These are phyloP conservation scores for Grammomys surdaster DNA, from an alignment of 2,113 vertebrate species.

Conservation along the genomic window DNA sequence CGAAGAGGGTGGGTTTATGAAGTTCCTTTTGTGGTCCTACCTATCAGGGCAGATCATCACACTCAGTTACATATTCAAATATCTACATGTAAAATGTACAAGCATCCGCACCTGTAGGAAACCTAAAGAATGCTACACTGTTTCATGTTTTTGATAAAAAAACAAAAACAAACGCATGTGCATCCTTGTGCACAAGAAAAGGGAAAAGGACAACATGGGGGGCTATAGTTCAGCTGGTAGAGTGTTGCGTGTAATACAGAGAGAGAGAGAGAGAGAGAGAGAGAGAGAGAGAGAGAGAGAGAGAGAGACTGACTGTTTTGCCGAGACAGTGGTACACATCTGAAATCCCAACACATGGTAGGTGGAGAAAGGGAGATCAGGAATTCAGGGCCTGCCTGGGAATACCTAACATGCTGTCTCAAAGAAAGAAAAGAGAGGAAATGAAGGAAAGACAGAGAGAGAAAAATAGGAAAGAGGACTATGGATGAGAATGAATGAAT, in stretches of 20 bases:
- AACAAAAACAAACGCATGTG: not conserved
- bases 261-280: too few species aligned
- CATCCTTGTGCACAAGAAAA: not conserved
- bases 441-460: too few species aligned
- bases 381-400: not conserved
- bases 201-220: not conserved
- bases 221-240: not conserved
- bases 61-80: not conserved
- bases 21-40: not conserved
- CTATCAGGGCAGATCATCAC: not conserved
- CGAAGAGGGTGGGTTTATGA: not conserved
- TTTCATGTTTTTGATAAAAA: not conserved
- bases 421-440: too few species aligned
- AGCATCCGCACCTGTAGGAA: conserved; percentile 15
- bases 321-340: not conserved
- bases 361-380: not conserved
- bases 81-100: not conserved
- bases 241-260: too few species aligned
- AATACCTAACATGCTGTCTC: not conserved
- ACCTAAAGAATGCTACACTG: not conserved
- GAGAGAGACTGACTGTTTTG: too few species aligned
- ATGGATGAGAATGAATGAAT: not conserved
- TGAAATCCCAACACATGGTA: not conserved
- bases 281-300: too few species aligned
- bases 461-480: not conserved